phyloP scores from a whole-genome alignment of 2,113 vertebrate genomes.

The Aythya baeri region DNA sequence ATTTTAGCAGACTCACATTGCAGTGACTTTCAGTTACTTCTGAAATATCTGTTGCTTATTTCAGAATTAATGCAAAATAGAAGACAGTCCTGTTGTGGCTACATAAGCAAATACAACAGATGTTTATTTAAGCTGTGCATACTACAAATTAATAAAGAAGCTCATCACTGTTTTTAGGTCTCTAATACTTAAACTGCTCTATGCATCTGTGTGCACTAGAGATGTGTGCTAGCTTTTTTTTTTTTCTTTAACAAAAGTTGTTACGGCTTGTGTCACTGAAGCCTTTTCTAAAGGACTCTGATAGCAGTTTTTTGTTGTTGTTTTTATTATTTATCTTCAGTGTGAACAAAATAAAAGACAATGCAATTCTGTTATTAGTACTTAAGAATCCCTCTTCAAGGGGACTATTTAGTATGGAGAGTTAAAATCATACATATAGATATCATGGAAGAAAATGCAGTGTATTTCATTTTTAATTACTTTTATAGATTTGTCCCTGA shows the following conservation, averaged over 20 bases:
- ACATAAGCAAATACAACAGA: conserved; percentile 41
- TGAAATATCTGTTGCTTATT: not conserved
- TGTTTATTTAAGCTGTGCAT: conserved; percentile 35
- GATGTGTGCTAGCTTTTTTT: not conserved
- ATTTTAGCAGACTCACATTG: not conserved
- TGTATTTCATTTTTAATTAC: not conserved
- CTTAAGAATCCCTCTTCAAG: not conserved
- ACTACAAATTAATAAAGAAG: not conserved
- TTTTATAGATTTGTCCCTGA: not conserved
- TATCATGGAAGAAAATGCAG: not conserved
- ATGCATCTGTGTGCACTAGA: not conserved
- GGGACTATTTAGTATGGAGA: not conserved
- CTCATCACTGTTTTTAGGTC: conserved; percentile 10
- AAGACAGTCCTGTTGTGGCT: conserved; percentile 4
- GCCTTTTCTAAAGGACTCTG: not conserved
- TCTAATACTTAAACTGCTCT: conserved; percentile 46
- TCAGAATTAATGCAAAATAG: not conserved
- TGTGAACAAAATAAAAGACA: not conserved
- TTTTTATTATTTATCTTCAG: not conserved
- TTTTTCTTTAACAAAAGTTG: not conserved
- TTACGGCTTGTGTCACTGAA: not conserved
- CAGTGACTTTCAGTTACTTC: not conserved
- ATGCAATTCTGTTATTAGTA: not conserved
- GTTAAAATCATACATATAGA: not conserved
- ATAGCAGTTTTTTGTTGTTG: not conserved